Evolutionary conservation across 2,113 vertebrate species (phyloP), one percentile per base, ranked within the genome.

Genomic region (Rhizomys pruinosus): DNA sequence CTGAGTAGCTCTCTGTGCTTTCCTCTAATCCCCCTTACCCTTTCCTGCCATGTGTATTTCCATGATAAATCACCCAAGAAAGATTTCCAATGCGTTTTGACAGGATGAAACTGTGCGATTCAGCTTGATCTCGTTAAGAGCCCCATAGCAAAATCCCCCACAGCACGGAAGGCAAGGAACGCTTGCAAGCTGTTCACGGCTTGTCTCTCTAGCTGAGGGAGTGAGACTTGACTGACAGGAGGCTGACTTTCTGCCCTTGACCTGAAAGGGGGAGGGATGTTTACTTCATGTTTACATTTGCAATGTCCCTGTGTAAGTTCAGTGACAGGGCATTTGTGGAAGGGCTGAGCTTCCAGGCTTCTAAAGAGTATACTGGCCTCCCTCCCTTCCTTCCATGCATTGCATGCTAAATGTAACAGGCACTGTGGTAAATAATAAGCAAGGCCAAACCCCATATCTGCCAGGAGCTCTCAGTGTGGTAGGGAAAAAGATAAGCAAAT

Each of bases 21-120:
- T 57, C 52, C 52, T 68, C 85, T 78, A 59, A 81, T 87, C 80
- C 71, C 92, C 32, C 59, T 39, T 69, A 85, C 66, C 85, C 71
- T 96, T 82, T 44, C 90, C 71, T 34, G 34, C 89, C 93, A 88
- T 63, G 87, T 91, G 91, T 37, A 90, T 92, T 93, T 95, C 91
- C 89, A 85, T 64, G 84, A 97, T 94, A 94, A 96, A 96, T 95
- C 63, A 92, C 82, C 93, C 92, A 72, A 27, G 91, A 92, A 95
- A 93, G 80, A 82, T 94, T 97, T 95, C 66, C 89, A 90, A 34
- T 94, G 93, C 17, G 0, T 97, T 96, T 92, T 96, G 95, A 96
- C 93, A 97, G 94, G 91, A 81, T 87, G 80, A 92, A 93, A 89
- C 73, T 86, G 55, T 87, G 92, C 61, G 74, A 80, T 96, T 89